Conservation (phyloP, 2,113 vertebrate species). For the Thermophis baileyi region DNA sequence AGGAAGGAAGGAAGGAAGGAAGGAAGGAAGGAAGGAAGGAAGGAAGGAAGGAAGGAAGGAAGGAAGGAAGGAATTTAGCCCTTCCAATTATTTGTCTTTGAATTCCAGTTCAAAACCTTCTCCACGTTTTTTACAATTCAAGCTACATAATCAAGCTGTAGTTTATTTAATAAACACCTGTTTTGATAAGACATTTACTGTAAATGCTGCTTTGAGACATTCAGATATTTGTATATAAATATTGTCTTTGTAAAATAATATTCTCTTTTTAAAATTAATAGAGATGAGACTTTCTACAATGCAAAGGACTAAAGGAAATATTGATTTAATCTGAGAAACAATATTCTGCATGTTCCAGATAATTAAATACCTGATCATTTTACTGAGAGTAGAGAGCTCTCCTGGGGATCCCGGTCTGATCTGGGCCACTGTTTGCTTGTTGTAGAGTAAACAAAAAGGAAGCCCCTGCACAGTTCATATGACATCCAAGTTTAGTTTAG, state of each 20-base stretch:
- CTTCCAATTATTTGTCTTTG: background rate
- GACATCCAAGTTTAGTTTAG: background rate
- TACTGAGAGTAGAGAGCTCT: background rate
- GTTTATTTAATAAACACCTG: background rate
- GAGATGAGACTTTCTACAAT: background rate
- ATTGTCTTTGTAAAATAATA: background rate
- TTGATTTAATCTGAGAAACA: background rate
- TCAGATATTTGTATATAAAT: background rate
- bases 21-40: too few species aligned
- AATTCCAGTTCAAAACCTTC: background rate
- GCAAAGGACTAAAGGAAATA: background rate
- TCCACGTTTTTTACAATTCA: background rate
- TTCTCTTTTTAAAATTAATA: background rate
- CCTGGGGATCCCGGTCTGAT: background rate
- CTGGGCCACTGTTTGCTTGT: background rate
- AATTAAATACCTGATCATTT: background rate
- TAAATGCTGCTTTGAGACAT: background rate
- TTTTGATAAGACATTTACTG: background rate
- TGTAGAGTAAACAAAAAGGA: background rate
- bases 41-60: too few species aligned
- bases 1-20: too few species aligned
- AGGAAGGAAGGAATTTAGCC: background rate
- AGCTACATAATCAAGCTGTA: background rate
- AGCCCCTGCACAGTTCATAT: background rate
- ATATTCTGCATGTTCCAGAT: background rate